Evolutionary conservation across 1,140 invertebrate genomes (phyloP), one percentile per base, ranked within the genome.

Genomic region (Panulirus ornatus): DNA sequence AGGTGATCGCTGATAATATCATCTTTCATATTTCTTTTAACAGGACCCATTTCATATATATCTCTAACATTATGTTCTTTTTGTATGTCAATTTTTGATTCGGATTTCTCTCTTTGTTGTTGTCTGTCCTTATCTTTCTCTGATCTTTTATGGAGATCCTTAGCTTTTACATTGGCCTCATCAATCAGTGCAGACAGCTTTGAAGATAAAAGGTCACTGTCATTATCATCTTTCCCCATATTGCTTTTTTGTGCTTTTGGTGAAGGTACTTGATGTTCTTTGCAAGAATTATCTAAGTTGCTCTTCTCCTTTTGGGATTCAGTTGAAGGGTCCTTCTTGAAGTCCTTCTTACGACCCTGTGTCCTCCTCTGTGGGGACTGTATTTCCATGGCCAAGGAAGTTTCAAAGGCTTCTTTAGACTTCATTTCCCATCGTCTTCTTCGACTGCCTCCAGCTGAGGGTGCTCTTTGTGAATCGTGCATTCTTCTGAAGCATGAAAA

Each of bases 361-460:
- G 66, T 51, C 27, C 38, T 88, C 34, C 40, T 79, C 51, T 79
- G 27, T 11, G 88, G 88, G 0, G 88, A 89, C 1, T 89, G 70
- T 54, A 89, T 42, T 70, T 89, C 88, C 30, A 89, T n/a, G 42
- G 88, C 88, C 47, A 89, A 47, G 11, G 88, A 89, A 16, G 70
- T 89, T 47, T 89, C 88, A 63, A 89, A 89, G 36, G 88, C 54
- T 44, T 89, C 88, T 47, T 89, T 89, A 19, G 88, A 83, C 27
- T 76, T 89, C 5, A 89, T 71, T 42, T 89, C 88, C 88, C 88
- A 89, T n/a, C 88, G 79, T 71, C 88, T 71, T 22, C 88, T 51
- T 11, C 88, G 79, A 22, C 88, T 89, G 19, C 83, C 83, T 14
- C 83, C 83, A 85, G 88, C 88, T 11, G 88, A 89, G 34, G 30